phyloP scores from a whole-genome alignment of 2,797 vertebrate species.

The Xenops minutus region DNA sequence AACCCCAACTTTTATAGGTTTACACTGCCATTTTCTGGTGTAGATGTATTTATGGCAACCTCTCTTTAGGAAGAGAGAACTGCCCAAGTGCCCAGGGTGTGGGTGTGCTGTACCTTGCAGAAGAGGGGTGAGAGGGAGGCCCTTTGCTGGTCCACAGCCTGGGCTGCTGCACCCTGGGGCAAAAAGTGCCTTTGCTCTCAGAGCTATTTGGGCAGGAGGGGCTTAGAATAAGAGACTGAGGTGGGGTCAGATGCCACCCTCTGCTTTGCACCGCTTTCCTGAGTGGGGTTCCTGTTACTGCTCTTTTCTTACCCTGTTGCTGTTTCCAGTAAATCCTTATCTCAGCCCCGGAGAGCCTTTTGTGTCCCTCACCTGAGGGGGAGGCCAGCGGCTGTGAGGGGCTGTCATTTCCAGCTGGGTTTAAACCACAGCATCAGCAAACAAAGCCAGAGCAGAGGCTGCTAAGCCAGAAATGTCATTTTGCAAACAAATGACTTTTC shows the following conservation, averaged over 20 bases:
- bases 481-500: not conserved
- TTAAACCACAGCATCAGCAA: not conserved
- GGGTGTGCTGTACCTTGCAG: not conserved
- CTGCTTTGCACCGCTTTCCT: not conserved
- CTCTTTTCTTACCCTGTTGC: not conserved
- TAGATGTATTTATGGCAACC: not conserved
- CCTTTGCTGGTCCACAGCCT: not conserved
- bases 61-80: not conserved
- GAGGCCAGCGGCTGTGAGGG: rapidly evolving
- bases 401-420: not conserved
- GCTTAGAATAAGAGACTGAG: not conserved
- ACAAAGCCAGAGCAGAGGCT: not conserved
- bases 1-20: not conserved
- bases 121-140: not conserved
- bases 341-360: rapidly evolving
- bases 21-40: not conserved
- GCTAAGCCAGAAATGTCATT: not conserved
- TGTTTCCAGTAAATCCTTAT: not conserved
- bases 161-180: not conserved
- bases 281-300: not conserved
- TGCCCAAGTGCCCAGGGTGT: not conserved
- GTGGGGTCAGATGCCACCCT: not conserved
- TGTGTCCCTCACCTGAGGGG: not conserved
- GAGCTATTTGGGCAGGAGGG: not conserved
- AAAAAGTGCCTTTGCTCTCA: not conserved